Evolutionary conservation across 1,140 invertebrate species (phyloP).

Genomic region (Pachyrhynchus sulphureomaculatus): DNA sequence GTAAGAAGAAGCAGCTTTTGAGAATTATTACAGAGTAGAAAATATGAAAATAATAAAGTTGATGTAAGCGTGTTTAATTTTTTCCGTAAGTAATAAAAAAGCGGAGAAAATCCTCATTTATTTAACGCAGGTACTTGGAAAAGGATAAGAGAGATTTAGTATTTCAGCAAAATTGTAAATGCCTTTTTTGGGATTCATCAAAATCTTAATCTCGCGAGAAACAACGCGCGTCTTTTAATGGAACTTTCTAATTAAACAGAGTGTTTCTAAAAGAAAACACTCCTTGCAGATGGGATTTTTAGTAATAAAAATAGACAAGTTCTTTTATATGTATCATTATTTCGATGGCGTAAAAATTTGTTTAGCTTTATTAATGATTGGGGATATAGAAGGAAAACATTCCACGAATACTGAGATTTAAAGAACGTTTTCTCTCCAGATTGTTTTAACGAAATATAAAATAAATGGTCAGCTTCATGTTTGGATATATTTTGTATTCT

Average conservation of each 20-base stretch:
- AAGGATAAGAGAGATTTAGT: slow-evolving; percentile 6
- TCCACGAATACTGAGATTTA: no score
- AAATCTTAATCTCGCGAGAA: slow-evolving; percentile 20
- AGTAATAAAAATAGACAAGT: slow-evolving; percentile 12
- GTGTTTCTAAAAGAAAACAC: slow-evolving; percentile 20
- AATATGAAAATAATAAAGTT: no score
- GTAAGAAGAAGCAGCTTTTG: no score
- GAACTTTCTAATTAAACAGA: slow-evolving; percentile 26
- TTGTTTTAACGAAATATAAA: no score
- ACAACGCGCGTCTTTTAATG: slow-evolving; percentile 15
- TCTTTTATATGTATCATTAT: slow-evolving; percentile 5
- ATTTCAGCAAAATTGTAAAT: background rate
- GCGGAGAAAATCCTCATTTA: background rate
- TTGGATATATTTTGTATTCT: no score
- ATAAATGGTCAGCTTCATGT: no score
- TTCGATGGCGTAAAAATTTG: background rate
- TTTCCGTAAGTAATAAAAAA: no score
- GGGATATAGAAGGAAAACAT: no score
- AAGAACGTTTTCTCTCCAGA: no score
- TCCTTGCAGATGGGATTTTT: background rate
- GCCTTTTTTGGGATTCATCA: slow-evolving; percentile 22
- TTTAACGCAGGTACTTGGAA: background rate
- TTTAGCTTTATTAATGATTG: background rate
- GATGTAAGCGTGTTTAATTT: no score
- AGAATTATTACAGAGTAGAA: no score